Percentiles rank a stretch among this genome's conserved stretches.
phyloP scores from a whole-genome alignment of 1,140 invertebrate genomes.

The Cylas formicarius region DNA sequence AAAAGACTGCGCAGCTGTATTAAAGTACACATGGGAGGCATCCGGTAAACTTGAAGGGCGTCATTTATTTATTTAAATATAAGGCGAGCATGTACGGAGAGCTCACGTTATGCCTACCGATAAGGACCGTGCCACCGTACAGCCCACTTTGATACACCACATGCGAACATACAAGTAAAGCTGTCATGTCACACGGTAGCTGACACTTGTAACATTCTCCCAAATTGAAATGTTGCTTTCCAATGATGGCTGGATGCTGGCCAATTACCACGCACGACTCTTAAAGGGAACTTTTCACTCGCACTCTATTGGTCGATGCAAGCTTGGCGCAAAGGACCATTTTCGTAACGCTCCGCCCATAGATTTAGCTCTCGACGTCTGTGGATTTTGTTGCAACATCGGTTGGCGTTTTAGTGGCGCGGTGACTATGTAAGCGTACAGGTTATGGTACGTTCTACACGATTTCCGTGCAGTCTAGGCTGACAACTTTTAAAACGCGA shows the following conservation, averaged over 20 bases:
- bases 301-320: conserved; percentile 27
- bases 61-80: too few species aligned
- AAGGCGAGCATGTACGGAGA: too few species aligned
- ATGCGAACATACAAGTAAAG: conserved; percentile 28
- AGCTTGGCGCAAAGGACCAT: conserved; percentile 29
- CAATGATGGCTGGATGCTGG: conserved; percentile 40
- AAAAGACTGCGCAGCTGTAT: too few species aligned
- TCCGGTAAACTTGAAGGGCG: too few species aligned
- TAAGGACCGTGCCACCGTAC: conserved; percentile 16
- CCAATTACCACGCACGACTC: conserved; percentile 35
- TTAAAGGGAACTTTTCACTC: conserved; percentile 20
- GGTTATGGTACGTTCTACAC: too few species aligned
- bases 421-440: too few species aligned
- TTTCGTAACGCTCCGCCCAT: conserved; percentile 19
- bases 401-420: too few species aligned
- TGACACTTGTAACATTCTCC: conserved; percentile 38
- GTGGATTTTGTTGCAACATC: conserved; percentile 6
- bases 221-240: conserved; percentile 38
- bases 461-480: too few species aligned
- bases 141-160: conserved; percentile 27
- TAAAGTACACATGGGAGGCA: too few species aligned
- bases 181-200: conserved; percentile 41
- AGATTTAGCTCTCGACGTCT: conserved; percentile 8
- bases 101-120: too few species aligned
- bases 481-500: too few species aligned